Evolutionary conservation across 2,113 vertebrate species (phyloP), one percentile per base, ranked within the genome.

Genomic region (Nibea albiflora): DNA sequence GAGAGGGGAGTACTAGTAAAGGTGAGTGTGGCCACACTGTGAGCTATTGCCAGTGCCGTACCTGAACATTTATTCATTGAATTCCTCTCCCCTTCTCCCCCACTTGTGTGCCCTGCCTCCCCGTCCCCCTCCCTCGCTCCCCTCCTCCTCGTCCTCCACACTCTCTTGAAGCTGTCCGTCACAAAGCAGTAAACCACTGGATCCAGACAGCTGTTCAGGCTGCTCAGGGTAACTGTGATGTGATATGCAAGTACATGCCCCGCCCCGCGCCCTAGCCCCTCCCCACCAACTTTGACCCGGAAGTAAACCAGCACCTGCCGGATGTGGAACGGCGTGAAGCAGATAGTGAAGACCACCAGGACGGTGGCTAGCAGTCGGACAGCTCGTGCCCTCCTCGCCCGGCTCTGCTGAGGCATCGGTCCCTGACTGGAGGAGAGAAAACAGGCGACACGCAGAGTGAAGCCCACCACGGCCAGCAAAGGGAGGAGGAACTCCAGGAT

Each of bases 151-250:
- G 46, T 92, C 90, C 11, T 80, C 63, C 78, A 95, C 92, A 0
- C 87, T 63, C 92, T 94, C 88, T 96, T 97, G 85, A 98, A 99
- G 92, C 96, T 96, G 80, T 98, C 98, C 16, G 97, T 98, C 89
- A 99, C 96, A 4, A 99, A 99, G 90, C 98, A 99, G 92, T 99
- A 99, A 81, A 99, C 98, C 4, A 99, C 96, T 4, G 98, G 98
- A 81, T 99, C 98, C 95, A 99, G 93, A 90, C 97, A 99, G 90
- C 98, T 99, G 89, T 99, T 99, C 83, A 99, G 96, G 94, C 97
- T 99, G 85, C 98, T 99, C 77, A 99, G 94, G 50, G 96, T 97
- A 83, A 99, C 96, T 0, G 98, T 98, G 84, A 97, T 94, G 0
- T 99, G 97, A 90, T 98, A 98, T 61, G 93, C 95, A 0, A 98